Conservation (phyloP, 2,113 vertebrate genomes). For the Todiramphus saurophagus region DNA sequence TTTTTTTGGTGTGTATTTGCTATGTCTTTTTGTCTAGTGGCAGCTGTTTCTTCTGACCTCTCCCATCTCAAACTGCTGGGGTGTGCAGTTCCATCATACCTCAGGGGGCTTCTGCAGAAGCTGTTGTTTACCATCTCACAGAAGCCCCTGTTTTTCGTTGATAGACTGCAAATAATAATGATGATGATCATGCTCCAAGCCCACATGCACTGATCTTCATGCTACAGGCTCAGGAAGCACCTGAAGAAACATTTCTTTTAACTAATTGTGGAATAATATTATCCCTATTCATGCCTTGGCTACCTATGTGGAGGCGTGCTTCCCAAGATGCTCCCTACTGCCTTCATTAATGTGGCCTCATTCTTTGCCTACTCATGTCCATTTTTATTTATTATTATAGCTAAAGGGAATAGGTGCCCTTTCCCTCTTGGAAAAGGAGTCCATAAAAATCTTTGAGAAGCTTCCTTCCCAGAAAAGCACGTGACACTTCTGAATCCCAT, state of each 20-base stretch:
- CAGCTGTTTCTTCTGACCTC: conserved; percentile 47
- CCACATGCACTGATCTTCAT: neutral
- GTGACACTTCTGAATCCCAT: neutral
- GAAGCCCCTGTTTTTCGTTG: neutral
- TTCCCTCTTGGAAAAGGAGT: neutral
- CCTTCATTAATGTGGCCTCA: neutral
- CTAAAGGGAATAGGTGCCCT: neutral
- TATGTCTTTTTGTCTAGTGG: conserved; percentile 31
- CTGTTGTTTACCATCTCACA: conserved; percentile 1
- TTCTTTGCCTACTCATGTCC: neutral
- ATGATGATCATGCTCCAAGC: neutral
- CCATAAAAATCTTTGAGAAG: neutral
- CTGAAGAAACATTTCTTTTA: neutral
- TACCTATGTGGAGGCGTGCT: neutral
- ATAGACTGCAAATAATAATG: neutral
- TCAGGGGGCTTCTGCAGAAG: conserved; percentile 22
- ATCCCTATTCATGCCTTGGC: neutral
- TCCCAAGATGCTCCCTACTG: neutral
- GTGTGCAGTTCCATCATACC: neutral
- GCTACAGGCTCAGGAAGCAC: neutral
- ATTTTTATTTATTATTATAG: neutral
- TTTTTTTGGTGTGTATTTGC: neutral
- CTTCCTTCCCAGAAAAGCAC: neutral
- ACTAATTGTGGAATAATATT: neutral
- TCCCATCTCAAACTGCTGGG: neutral